Evolutionary conservation across 1,140 invertebrate species (phyloP).

Genomic region (Monochamus saltuarius): DNA sequence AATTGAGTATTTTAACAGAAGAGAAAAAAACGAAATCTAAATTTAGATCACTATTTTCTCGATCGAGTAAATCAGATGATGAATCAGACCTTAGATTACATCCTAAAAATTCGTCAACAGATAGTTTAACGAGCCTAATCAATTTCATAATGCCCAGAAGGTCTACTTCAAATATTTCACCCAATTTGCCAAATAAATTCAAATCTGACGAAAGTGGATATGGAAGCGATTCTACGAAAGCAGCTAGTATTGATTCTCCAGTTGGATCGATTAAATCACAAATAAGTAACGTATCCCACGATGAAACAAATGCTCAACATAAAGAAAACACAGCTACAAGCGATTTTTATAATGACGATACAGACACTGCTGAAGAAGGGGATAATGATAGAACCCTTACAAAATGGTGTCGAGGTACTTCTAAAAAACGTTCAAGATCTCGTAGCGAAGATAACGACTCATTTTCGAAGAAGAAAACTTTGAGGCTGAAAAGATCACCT

Average conservation of each 20-base stretch:
- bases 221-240: constrained; percentile 63
- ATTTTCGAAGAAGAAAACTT: constrained; percentile 10
- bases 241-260: constrained; percentile 59
- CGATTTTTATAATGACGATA: constrained; percentile 38
- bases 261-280: constrained; percentile 37
- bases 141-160: constrained; percentile 37
- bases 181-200: constrained; percentile 27
- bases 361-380: constrained; percentile 43
- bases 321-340: constrained; percentile 3
- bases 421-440: constrained; percentile 32
- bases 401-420: neutral
- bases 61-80: constrained; percentile 44
- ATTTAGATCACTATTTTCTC: constrained; percentile 33
- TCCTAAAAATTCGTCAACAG: constrained; percentile 32
- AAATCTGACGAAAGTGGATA: constrained; percentile 64
- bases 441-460: constrained; percentile 21
- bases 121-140: constrained; percentile 37
- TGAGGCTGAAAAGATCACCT: constrained; percentile 24
- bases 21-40: constrained; percentile 32
- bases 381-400: constrained; percentile 21
- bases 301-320: neutral
- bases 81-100: constrained; percentile 29
- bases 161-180: constrained; percentile 25
- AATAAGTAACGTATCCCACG: constrained; percentile 21
- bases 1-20: constrained; percentile 29